Base-by-base conservation (phyloP, 2,888 invertebrate genomes). In the Isotomurus palustris region DNA sequence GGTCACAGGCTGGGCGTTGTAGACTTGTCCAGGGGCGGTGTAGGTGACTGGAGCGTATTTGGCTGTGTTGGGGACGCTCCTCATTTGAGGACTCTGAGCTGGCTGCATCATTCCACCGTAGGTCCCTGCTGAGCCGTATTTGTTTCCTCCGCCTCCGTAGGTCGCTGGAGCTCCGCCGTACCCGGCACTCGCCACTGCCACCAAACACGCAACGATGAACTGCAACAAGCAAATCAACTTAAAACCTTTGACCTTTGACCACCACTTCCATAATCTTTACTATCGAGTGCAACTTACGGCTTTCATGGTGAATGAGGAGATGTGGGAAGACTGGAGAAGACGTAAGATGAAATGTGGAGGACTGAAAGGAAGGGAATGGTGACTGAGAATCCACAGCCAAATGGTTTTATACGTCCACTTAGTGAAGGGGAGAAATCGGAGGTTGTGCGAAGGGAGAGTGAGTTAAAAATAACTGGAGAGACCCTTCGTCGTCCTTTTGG, bases 21-120 rank as follows among this genome's bases (percentile, higher is more conserved):
- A 59, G 21, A 52, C 47, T 3, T 38, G 41, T 52, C 59, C 59
- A 21, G 59, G 59, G 17, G 59, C 59, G n/a, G 51, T 47, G 52
- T 55, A 59, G 12, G 59, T 59, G 3, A 52, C 41, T 1, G 47
- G 24, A 1, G 8, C 14, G 14, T 22, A 21, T 17, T 38, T 40
- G 8, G 25, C 25, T 25, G 6, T 38, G 55, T 59, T 59, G 35
- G 51, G 47, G 43, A 54, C 45, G 12, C 22, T 35, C 10, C 35
- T n/a, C 19, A 59, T 51, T 3, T 19, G 24, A 12, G 55, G 51
- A 22, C 17, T 32, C 27, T 41, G 4, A 10, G 32, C 17, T 6
- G 50, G 50, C 22, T 21, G 4, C 50, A 50, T 50, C 3, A 24
- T n/a, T 10, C 50, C 50, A 5, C 50, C 50, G 22, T 50, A 38